Conservation (phyloP, 2,888 invertebrate species). For the Antheraea assamensis region DNA sequence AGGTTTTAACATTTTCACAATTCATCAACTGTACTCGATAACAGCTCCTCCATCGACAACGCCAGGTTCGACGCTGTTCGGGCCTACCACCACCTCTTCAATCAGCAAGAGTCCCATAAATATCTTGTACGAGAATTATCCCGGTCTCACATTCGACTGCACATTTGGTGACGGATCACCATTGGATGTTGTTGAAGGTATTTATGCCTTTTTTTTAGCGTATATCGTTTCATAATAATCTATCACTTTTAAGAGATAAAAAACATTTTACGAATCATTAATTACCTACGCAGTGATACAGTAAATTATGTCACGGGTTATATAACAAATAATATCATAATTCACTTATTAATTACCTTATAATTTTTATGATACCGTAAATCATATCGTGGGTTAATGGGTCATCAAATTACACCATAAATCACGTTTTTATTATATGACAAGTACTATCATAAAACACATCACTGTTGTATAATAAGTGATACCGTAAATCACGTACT, state of each 20-base stretch:
- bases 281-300: no score
- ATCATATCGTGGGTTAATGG: no score
- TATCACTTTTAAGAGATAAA: neutral
- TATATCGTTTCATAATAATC: no score
- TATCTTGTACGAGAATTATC: constrained; percentile 92
- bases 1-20: neutral
- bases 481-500: no score
- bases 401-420: no score
- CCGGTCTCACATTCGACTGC: constrained; percentile 88
- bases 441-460: no score
- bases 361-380: no score
- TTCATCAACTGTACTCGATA: neutral
- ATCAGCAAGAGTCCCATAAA: constrained; percentile 90
- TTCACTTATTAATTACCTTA: no score
- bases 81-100: constrained; percentile 32
- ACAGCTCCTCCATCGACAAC: constrained; percentile 1
- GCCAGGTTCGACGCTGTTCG: constrained; percentile 52
- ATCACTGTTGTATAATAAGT: no score
- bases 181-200: constrained; percentile 62
- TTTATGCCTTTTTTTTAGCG: neutral
- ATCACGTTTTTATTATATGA: no score
- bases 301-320: no score
- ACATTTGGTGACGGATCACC: constrained; percentile 79
- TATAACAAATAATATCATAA: no score
- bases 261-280: neutral